phyloP scores from a whole-genome alignment of 1,140 invertebrate genomes.

The Drosophila neocordata region DNA sequence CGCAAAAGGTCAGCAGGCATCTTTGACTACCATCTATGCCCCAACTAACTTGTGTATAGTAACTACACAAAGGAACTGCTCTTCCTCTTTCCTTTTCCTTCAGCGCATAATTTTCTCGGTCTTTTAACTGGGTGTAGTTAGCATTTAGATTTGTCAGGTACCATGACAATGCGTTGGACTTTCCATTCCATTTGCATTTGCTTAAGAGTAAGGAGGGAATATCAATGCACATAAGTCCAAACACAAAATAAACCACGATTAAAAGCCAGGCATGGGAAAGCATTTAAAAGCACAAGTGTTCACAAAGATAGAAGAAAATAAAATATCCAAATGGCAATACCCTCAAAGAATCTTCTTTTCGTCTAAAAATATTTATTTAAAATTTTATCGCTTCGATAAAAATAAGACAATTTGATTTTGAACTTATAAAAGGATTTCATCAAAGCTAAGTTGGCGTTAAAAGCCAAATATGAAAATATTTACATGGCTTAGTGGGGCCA shows the following conservation, averaged over 20 bases:
- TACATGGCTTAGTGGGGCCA: slow-evolving; percentile 24
- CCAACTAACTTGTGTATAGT: slow-evolving; percentile 9
- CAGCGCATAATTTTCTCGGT: neutral
- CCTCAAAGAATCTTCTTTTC: too few species aligned
- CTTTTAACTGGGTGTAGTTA: slow-evolving; percentile 46
- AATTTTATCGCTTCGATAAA: too few species aligned
- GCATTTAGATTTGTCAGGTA: slow-evolving; percentile 66
- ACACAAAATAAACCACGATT: neutral
- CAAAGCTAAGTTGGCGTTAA: too few species aligned
- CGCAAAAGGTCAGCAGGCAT: slow-evolving; percentile 61
- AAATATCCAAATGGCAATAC: too few species aligned
- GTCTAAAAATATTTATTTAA: too few species aligned
- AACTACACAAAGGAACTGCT: slow-evolving; percentile 41
- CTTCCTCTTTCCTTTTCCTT: neutral
- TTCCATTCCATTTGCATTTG: slow-evolving; percentile 2
- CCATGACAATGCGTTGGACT: neutral
- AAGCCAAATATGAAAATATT: slow-evolving; percentile 18
- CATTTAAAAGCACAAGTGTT: too few species aligned
- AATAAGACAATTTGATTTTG: too few species aligned
- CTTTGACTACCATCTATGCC: slow-evolving; percentile 38
- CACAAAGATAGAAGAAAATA: too few species aligned
- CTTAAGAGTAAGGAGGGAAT: neutral
- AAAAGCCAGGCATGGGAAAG: too few species aligned
- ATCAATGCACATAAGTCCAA: slow-evolving; percentile 13
- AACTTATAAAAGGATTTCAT: too few species aligned